Evolutionary conservation across 2,888 invertebrate species (phyloP).

Genomic region (Tipula lateralis): DNA sequence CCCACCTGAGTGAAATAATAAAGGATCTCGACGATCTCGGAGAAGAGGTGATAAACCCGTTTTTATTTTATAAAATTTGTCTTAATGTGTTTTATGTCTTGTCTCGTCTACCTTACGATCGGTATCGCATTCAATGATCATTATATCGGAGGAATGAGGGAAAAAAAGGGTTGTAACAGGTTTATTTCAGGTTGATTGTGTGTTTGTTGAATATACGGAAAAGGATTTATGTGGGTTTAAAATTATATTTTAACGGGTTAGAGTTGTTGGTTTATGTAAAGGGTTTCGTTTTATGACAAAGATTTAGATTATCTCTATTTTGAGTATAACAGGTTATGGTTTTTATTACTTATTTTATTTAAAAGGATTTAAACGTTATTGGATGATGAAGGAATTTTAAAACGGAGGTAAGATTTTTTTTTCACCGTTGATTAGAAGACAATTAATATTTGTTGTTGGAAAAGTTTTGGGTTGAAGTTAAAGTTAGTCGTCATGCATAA

Average conservation of each 20-base stretch:
- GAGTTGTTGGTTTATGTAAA: neutral
- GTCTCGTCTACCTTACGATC: neutral
- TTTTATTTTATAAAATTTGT: conserved; percentile 1
- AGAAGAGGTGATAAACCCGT: neutral
- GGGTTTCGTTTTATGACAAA: neutral
- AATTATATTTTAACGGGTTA: conserved; percentile 1
- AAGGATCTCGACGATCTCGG: neutral
- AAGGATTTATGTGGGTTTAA: neutral
- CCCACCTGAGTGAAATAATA: neutral
- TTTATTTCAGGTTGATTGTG: neutral
- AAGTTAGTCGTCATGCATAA: too few species aligned
- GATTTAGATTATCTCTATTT: neutral
- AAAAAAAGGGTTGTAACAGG: conserved; percentile 24
- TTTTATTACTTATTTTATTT: neutral
- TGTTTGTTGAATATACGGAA: neutral
- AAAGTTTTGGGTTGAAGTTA: too few species aligned
- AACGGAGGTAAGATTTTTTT: neutral
- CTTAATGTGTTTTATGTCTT: neutral
- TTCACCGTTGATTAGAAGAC: neutral
- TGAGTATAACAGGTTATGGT: neutral
- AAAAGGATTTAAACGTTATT: neutral
- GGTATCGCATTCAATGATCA: neutral
- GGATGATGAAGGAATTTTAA: neutral
- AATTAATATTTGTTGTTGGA: neutral
- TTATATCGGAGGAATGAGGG: neutral